Percentiles rank a stretch among this genome's conserved stretches.
phyloP scores from a whole-genome alignment of 1,140 invertebrate species.

The Scaptomyza pallida region DNA sequence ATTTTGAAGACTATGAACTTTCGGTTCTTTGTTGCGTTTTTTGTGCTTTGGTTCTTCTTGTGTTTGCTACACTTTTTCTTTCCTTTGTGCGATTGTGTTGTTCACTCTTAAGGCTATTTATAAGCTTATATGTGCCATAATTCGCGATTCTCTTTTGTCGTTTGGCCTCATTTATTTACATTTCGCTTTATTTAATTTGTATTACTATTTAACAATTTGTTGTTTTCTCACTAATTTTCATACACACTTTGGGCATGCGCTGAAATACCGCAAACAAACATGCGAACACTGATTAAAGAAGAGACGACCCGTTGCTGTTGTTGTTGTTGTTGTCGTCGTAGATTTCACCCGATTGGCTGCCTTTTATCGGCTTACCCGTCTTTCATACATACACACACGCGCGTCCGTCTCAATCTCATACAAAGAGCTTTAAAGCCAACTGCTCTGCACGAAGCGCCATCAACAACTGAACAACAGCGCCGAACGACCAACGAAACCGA shows the following conservation, averaged over 20 bases:
- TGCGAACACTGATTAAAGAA: conserved; percentile 35
- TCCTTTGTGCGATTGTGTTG: conserved; percentile 28
- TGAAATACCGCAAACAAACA: conserved; percentile 3
- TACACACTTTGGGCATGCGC: conserved; percentile 56
- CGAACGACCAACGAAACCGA: conserved; percentile 3
- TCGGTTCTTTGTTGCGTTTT: conserved; percentile 14
- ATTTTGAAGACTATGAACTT: conserved; percentile 11
- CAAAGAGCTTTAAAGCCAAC: conserved; percentile 42
- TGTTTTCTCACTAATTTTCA: conserved; percentile 50
- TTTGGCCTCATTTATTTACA: conserved; percentile 70
- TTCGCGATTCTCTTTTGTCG: conserved; percentile 54
- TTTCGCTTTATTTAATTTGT: conserved; percentile 49
- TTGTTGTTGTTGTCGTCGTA: conserved; percentile 47
- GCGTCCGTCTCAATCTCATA: conserved; percentile 18
- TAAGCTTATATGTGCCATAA: conserved; percentile 61
- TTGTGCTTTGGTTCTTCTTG: conserved; percentile 14
- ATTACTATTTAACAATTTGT: conserved; percentile 44
- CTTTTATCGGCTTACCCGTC: conserved; percentile 19
- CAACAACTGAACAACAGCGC: conserved; percentile 43
- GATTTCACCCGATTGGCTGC: conserved; percentile 70
- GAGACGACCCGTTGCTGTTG: conserved; percentile 36
- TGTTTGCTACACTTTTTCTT: conserved; percentile 62
- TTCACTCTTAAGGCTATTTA: conserved; percentile 39
- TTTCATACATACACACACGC: conserved; percentile 11
- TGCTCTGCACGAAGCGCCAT: conserved; percentile 55